phyloP scores from a whole-genome alignment of 92 coral and sea anemone genomes.

The Phymanthus crucifer region DNA sequence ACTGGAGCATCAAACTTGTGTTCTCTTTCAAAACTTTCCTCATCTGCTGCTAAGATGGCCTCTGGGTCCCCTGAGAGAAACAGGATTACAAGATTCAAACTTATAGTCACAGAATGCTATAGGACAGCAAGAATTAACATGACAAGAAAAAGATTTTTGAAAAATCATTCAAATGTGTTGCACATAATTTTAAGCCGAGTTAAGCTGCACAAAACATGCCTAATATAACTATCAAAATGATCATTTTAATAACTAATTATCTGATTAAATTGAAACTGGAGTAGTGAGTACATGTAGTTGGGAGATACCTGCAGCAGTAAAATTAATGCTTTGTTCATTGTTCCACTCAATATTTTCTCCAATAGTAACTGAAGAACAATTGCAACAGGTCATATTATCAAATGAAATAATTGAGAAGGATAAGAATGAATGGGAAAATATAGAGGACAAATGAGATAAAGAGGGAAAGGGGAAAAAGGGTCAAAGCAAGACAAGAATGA shows the following conservation, averaged over 20 bases:
- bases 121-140: too few relatives aligned
- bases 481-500: background rate
- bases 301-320: conserved; percentile 22
- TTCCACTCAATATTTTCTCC: conserved; percentile 5
- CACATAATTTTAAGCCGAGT: too few relatives aligned
- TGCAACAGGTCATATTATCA: too few relatives aligned
- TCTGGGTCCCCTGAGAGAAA: conserved; percentile 66
- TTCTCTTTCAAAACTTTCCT: conserved; percentile 70
- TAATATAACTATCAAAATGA: too few relatives aligned
- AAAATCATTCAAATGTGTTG: too few relatives aligned
- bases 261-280: too few relatives aligned
- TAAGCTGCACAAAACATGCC: too few relatives aligned
- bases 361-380: background rate
- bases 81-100: background rate
- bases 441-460: background rate
- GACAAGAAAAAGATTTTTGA: too few relatives aligned
- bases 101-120: too few relatives aligned
- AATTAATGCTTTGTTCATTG: background rate
- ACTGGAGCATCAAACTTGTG: conserved; percentile 85
- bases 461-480: background rate
- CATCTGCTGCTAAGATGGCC: conserved; percentile 78
- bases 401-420: background rate
- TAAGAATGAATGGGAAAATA: background rate
- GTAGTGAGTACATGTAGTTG: background rate
- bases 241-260: too few relatives aligned